phyloP scores from a whole-genome alignment of 1,140 invertebrate genomes.

The Octopus sinensis region DNA sequence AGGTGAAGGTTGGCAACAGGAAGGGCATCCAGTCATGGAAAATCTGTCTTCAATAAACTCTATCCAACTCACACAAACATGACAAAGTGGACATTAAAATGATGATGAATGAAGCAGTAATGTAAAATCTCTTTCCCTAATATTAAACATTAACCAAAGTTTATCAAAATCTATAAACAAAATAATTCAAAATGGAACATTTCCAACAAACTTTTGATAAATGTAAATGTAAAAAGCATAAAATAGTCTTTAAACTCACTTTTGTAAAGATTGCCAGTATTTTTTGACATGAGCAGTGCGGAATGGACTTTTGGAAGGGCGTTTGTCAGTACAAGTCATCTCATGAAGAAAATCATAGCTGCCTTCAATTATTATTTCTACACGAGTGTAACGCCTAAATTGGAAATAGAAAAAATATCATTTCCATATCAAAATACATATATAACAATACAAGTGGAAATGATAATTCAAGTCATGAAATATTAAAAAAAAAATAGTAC shows the following conservation, averaged over 20 bases:
- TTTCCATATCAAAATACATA: no score
- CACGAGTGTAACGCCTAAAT: conserved; percentile 38
- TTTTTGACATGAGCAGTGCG: conserved; percentile 69
- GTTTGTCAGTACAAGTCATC: conserved; percentile 71
- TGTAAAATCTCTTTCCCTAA: not conserved
- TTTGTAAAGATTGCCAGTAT: conserved; percentile 64
- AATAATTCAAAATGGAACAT: conserved; percentile 15
- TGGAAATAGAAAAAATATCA: not conserved
- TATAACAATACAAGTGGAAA: no score
- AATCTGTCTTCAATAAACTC: no score
- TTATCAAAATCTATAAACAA: not conserved
- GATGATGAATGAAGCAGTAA: no score
- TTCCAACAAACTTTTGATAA: conserved; percentile 45
- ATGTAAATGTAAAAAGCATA: not conserved
- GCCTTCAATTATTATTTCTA: conserved; percentile 60
- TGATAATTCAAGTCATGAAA: not conserved
- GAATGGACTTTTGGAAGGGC: conserved; percentile 67
- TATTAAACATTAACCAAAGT: not conserved
- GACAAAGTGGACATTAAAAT: no score
- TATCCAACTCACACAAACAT: no score
- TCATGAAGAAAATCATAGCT: conserved; percentile 80
- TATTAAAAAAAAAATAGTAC: not conserved
- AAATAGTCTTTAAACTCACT: conserved; percentile 36
- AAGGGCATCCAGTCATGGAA: no score
- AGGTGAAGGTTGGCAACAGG: no score